Evolutionary conservation across 1,140 invertebrate species (phyloP).

Genomic region (Drosophila subpulchrella): DNA sequence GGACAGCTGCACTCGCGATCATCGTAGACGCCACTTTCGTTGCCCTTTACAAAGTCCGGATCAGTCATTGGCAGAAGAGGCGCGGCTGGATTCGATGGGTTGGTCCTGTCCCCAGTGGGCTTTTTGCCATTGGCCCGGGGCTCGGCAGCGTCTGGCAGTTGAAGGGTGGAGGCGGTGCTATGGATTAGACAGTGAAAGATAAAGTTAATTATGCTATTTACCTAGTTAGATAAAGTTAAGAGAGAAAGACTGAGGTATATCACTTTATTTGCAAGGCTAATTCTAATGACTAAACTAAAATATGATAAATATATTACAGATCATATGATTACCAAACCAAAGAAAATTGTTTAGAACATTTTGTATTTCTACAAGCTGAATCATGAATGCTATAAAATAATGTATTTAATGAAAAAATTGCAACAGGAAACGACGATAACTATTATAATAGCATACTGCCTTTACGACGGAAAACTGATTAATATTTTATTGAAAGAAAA

Average conservation of each 20-base stretch:
- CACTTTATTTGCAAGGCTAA: too few relatives aligned
- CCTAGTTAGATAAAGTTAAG: background rate
- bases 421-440: background rate
- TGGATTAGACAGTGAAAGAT: slow-evolving; percentile 2
- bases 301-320: too few relatives aligned
- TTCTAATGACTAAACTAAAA: too few relatives aligned
- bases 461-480: background rate
- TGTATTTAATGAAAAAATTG: background rate
- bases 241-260: background rate
- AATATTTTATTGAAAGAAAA: slow-evolving; percentile 5
- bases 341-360: too few relatives aligned
- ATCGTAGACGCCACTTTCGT: slow-evolving; percentile 46
- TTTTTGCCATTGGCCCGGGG: slow-evolving; percentile 55
- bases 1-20: slow-evolving; percentile 73
- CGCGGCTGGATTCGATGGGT: slow-evolving; percentile 40
- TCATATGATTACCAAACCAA: too few relatives aligned
- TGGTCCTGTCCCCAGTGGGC: slow-evolving; percentile 27
- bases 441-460: too few relatives aligned
- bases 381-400: background rate
- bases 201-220: background rate
- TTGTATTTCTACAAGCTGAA: too few relatives aligned
- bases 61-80: slow-evolving; percentile 77
- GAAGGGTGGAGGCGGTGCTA: slow-evolving; percentile 61
- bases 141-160: slow-evolving; percentile 50
- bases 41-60: slow-evolving; percentile 17